Evolutionary conservation across 2,888 invertebrate genomes (phyloP), one percentile per base, ranked within the genome.

Genomic region (Mimas tiliae): DNA sequence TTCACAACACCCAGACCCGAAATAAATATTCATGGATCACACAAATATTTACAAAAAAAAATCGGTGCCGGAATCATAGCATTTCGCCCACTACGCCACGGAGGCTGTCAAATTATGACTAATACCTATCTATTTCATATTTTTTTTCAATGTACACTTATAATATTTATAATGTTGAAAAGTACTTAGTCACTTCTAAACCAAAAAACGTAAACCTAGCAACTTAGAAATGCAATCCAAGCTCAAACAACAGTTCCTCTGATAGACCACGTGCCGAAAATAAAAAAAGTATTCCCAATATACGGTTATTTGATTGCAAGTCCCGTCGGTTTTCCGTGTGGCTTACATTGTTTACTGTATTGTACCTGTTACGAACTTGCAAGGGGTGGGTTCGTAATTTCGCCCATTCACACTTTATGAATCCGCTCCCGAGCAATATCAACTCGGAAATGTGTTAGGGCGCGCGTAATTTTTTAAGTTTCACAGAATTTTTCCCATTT

Each of bases 381-480:
- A 16, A 19, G 38, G 38, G 34, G 19, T 7, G 42, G 12, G 50
- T 50, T 7, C 19, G 58, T 58, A 58, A 58, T 58, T 80, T 77
- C 74, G 75, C 63, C 74, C 73, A 42, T 42, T 58, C 58, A 38
- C 42, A 58, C 58, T 58, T 80, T 74, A 73, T 67, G 69, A 74
- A 72, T 68, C 74, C 69, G 75, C 73, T 74, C 38, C 63, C 33
- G 68, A 75, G 79, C 81, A 77, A 83, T 80, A 80, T 82, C 78
- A 75, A 76, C 75, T 76, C 74, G 76, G 73, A 68, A 76, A 76
- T 76, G 77, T 73, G 76, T 73, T 69, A 70, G 68, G 73, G 69
- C 66, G 69, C 73, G 78, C 83, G 81, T 86, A 86, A 86, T 85
- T 80, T 82, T 71, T 68, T 69, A 74, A 77, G 72, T 79, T 72